Evolutionary conservation across 1,140 invertebrate species (phyloP).

Genomic region (Aphaenogaster ashmeadi): DNA sequence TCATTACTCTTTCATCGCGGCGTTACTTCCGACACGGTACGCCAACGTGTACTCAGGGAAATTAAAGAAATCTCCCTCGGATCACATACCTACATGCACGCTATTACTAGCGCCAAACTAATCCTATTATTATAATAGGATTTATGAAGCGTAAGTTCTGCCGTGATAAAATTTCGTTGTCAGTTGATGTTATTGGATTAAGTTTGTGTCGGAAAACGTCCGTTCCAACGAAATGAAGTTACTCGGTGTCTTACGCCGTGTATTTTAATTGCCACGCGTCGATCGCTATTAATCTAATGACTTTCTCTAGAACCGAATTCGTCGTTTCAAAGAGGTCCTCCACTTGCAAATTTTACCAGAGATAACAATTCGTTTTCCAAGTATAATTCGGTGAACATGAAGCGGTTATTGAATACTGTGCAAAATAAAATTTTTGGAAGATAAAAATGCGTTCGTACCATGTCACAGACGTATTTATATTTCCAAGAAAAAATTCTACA

Average conservation of each 20-base stretch:
- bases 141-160: constrained; percentile 35
- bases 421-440: neutral
- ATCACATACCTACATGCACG: constrained; percentile 14
- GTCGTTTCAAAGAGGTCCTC: neutral
- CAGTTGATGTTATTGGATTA: constrained; percentile 49
- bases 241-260: constrained; percentile 5
- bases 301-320: neutral
- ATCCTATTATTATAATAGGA: constrained; percentile 52
- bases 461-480: neutral
- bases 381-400: neutral
- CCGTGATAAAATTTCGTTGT: constrained; percentile 47
- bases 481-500: neutral
- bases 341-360: neutral
- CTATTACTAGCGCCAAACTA: constrained; percentile 26
- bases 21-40: neutral
- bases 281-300: constrained; percentile 31
- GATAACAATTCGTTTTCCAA: neutral
- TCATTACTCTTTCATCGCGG: constrained; percentile 47
- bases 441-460: neutral
- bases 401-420: neutral
- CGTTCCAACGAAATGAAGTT: constrained; percentile 30
- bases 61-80: constrained; percentile 41
- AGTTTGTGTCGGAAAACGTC: constrained; percentile 19
- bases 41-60: constrained; percentile 30
- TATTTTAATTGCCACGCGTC: constrained; percentile 17